Base-by-base conservation (phyloP, 2,797 vertebrate genomes). In the Coregonus suidteri region DNA sequence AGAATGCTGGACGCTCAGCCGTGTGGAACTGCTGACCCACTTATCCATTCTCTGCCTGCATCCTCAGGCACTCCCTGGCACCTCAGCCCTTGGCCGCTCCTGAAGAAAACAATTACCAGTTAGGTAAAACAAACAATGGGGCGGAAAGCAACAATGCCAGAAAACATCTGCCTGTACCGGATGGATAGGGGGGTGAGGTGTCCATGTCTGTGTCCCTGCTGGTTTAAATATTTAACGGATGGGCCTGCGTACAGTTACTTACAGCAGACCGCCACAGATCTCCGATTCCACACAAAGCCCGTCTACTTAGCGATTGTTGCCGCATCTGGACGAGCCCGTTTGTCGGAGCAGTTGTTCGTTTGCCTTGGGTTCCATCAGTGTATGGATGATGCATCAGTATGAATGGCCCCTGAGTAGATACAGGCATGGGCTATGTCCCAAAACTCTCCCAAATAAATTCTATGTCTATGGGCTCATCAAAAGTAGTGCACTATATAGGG, bases 81-180 rank as follows among this genome's bases (percentile, higher is more conserved):
- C 79, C 85, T 87, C 73, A 81, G 83, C 84, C 85, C 76, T 86
- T 88, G 88, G 89, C 88, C 85, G 85, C 84, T 86, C 92, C 86
- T 83, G 84, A 79, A 86, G 83, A 90, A 93, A 93, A 91, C 90
- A 93, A 93, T 94, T 92, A 92, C 87, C 76, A n/a, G n/a, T n/a
- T n/a, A n/a, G n/a, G n/a, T n/a, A n/a, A n/a, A n/a, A n/a, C n/a
- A n/a, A n/a, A n/a, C n/a, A 75, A 81, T 82, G 85, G 88, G 84
- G 86, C 84, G 77, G 84, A 91, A 90, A n/a, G n/a, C 89, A 91
- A 93, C 92, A 93, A 92, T 91, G 89, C 84, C 88, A 81, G 86
- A 87, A 91, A 94, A 94, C 93, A 93, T 94, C 93, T 93, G 93
- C 90, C 91, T 67, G 74, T 74, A 71, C 87, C 86, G 87, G 88